A percentile compares a stretch with the other conserved stretches of the same genome.
These are phyloP conservation scores for Druon quercuslanigerum DNA, from an alignment of 1,140 invertebrate species.

Conservation along the genomic window DNA sequence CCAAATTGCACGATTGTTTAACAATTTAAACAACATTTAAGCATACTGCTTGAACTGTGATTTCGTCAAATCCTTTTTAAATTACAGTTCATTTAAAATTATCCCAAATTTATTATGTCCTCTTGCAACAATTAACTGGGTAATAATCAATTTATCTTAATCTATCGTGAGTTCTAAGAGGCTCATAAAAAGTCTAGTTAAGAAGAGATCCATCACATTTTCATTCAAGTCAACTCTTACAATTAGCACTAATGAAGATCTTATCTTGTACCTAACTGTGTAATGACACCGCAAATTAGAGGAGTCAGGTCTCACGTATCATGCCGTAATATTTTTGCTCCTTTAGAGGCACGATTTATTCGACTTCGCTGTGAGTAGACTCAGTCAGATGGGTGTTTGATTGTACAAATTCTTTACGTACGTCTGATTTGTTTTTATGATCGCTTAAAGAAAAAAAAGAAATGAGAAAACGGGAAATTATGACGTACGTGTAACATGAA, in stretches of 20 bases:
- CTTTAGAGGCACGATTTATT: not conserved
- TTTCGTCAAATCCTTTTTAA: no score
- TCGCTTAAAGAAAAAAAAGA: not conserved
- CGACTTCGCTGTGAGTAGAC: not conserved
- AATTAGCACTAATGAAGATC: slow-evolving; percentile 28
- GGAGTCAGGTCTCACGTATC: not conserved
- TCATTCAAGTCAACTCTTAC: not conserved
- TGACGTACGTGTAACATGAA: slow-evolving; percentile 1
- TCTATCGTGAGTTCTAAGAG: not conserved
- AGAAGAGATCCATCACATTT: slow-evolving; percentile 2
- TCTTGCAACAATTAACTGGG: not conserved
- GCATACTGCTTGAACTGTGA: no score
- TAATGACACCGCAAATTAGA: slow-evolving; percentile 27
- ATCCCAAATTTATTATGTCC: not conserved
- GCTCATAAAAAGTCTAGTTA: not conserved
- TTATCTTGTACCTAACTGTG: slow-evolving; percentile 7
- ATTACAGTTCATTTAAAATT: no score
- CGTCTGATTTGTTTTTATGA: slow-evolving; percentile 9
- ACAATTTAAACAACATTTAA: no score
- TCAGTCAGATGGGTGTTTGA: not conserved
- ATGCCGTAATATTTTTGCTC: not conserved
- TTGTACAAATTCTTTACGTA: not conserved
- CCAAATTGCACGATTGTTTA: no score
- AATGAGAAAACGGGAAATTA: slow-evolving; percentile 30
- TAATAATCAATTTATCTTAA: slow-evolving; percentile 18